phyloP scores from a whole-genome alignment of 2,888 invertebrate species.

The Sipunculus nudus region DNA sequence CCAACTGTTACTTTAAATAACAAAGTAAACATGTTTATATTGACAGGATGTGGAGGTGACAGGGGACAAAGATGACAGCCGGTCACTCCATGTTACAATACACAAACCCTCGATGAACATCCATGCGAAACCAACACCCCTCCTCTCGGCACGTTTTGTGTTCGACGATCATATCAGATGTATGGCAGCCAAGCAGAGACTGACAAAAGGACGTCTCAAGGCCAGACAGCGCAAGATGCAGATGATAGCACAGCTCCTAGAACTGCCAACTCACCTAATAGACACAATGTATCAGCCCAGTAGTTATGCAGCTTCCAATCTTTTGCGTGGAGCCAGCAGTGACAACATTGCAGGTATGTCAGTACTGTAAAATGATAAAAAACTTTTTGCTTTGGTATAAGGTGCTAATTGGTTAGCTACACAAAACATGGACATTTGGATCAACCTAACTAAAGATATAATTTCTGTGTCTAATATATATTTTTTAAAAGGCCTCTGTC shows the following conservation, averaged over 20 bases:
- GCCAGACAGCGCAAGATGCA: slow-evolving; percentile 97
- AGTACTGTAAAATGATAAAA: no score
- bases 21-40: no score
- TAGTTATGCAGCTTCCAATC: no score
- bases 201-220: slow-evolving; percentile 75
- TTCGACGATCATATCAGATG: slow-evolving; percentile 99
- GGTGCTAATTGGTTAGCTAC: no score
- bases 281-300: slow-evolving; percentile 39
- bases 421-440: no score
- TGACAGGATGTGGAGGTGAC: slow-evolving; percentile 90
- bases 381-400: no score
- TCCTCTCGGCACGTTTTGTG: slow-evolving; percentile 74
- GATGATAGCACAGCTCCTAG: slow-evolving; percentile 90
- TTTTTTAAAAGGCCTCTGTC: no score
- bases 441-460: no score
- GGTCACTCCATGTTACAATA: slow-evolving; percentile 92
- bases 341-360: no score
- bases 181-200: slow-evolving; percentile 97
- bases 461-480: no score
- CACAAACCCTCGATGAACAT: slow-evolving; percentile 76
- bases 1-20: no score
- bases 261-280: slow-evolving; percentile 63
- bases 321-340: no score
- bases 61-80: slow-evolving; percentile 95
- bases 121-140: slow-evolving; percentile 63